Evolutionary conservation across 2,113 vertebrate species (phyloP), one percentile per base, ranked within the genome.

Genomic region (Lophochroa leadbeateri): DNA sequence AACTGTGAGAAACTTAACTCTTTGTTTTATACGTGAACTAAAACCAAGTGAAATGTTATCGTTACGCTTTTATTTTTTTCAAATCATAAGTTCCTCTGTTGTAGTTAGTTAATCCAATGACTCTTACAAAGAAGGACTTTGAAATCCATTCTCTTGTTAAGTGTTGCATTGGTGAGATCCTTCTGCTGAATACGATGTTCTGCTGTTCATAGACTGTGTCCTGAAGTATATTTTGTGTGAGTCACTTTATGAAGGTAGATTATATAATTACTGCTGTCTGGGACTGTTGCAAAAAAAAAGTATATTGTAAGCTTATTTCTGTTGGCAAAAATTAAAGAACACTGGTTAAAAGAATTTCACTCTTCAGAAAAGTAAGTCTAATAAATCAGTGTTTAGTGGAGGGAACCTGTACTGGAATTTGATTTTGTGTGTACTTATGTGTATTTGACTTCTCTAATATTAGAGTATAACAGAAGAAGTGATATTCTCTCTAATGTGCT

Each of bases 401-500:
- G 60, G 39, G 27, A 60, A 70, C 23, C 37, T 67, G 16, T 78
- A 7, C 29, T 63, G 57, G 23, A 88, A n/a, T 92, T 83, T 76
- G 43, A 10, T 76, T 96, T 86, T 94, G 49, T 50, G 28, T 82
- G 47, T 55, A 47, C 82, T 78, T 92, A 85, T 0, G 1, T 83
- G 11, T 92, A 43, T 88, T 93, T 80, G 58, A 35, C 81, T 93
- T 92, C 61, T 72, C 43, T 71, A 46, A 31, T 95, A 64, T 79
- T 92, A 99, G 99, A 98, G 97, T 50, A 98, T 99, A 69, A 98
- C 98, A 90, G 99, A 99, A 96, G 99, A 99, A 52, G 99, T 99
- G 71, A 98, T 99, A 95, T 99, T 99, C 92, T 99, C 99, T 78
- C 98, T 99, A 37, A 99, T 99, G 99, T 99, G 99, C 95, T 99